Evolutionary conservation across 2,888 invertebrate genomes (phyloP).

Genomic region (Polylopha cassiicola): DNA sequence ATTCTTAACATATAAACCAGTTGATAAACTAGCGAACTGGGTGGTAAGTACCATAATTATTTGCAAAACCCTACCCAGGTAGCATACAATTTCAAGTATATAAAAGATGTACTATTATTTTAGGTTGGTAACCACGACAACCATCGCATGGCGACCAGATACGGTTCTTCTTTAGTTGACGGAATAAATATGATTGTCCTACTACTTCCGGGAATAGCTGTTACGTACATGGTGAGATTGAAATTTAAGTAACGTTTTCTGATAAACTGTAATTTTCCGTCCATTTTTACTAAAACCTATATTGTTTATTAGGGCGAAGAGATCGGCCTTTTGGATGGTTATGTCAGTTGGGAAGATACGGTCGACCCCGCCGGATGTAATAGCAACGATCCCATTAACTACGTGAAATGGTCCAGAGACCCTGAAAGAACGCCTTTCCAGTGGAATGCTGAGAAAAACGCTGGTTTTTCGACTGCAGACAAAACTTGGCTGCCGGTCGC

Average conservation of each 20-base stretch:
- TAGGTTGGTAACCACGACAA: constrained; percentile 85
- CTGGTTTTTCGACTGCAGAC: constrained; percentile 77
- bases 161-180: constrained; percentile 80
- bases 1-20: constrained; percentile 81
- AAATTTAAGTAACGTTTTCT: too few species aligned
- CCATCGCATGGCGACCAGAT: constrained; percentile 78
- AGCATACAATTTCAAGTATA: neutral
- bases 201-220: constrained; percentile 84
- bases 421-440: constrained; percentile 82
- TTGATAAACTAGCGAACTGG: constrained; percentile 82
- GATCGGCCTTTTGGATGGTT: constrained; percentile 84
- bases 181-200: constrained; percentile 84
- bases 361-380: constrained; percentile 82
- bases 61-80: too few species aligned
- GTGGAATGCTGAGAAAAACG: constrained; percentile 78
- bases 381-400: constrained; percentile 80
- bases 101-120: too few species aligned
- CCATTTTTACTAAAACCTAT: neutral
- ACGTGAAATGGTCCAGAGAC: constrained; percentile 78
- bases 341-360: constrained; percentile 81
- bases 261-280: too few species aligned
- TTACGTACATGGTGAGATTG: constrained; percentile 80
- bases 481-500: constrained; percentile 83
- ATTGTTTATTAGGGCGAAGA: constrained; percentile 88
- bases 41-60: constrained; percentile 82